phyloP scores from a whole-genome alignment of 2,888 invertebrate genomes.

The Rhogogaster chlorosoma region DNA sequence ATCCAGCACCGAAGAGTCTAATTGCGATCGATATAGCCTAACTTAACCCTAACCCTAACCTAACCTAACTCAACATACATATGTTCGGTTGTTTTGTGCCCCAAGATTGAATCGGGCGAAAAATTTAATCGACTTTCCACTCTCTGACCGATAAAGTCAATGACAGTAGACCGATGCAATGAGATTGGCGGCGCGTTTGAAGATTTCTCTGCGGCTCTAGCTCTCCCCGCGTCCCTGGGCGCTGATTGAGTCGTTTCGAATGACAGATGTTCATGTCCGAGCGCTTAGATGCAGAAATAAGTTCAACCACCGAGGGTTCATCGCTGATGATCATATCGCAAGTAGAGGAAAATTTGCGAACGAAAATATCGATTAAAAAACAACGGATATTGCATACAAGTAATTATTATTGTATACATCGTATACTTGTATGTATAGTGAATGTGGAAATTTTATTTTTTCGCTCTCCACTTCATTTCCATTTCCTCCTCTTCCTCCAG shows the following conservation, averaged over 20 bases:
- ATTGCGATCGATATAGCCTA: background rate
- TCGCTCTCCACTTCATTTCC: background rate
- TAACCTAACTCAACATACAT: background rate
- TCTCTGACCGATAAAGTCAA: conserved; percentile 35
- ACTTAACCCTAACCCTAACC: background rate
- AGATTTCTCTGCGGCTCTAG: conserved; percentile 1
- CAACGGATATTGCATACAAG: background rate
- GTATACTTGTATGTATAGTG: background rate
- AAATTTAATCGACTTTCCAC: conserved; percentile 28
- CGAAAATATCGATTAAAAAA: background rate
- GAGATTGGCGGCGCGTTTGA: conserved; percentile 46
- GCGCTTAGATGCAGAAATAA: conserved; percentile 13
- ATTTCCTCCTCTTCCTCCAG: background rate
- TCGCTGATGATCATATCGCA: background rate
- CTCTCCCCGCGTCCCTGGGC: background rate
- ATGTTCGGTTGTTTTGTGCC: background rate
- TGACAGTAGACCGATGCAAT: conserved; percentile 28
- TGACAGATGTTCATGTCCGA: conserved; percentile 38
- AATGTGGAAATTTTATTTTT: background rate
- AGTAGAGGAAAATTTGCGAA: background rate
- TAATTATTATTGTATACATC: background rate
- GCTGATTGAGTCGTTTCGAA: conserved; percentile 48
- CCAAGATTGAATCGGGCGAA: conserved; percentile 9
- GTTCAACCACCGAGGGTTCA: background rate
- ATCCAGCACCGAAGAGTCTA: background rate